Evolutionary conservation across 2,888 invertebrate species (phyloP), one percentile per base, ranked within the genome.

Genomic region (Glomeris marginata): DNA sequence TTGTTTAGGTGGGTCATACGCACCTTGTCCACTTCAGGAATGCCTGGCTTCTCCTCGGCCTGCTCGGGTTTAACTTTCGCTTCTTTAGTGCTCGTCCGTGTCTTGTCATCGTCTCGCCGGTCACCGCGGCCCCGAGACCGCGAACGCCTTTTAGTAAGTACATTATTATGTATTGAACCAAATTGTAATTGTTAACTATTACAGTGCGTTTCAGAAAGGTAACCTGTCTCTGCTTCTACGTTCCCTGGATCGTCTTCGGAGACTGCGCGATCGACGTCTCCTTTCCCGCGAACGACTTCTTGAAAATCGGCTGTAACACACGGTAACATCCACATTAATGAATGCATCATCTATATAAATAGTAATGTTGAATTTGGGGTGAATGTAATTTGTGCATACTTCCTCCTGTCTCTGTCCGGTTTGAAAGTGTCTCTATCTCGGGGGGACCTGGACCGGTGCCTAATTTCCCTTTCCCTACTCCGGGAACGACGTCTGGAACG

Each of bases 241-340:
- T 49, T 49, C 54, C 34, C 49, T 49, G 20, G 51, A 49, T 33
- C 56, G 52, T 45, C 54, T 54, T 44, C 57, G 49, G 34, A 50
- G 50, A 53, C 52, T 54, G n/a, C 55, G 48, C 28, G 53, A 47
- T 28, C 52, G 40, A n/a, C 56, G 54, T 58, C 54, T 60, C 55
- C 57, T 60, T 59, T 56, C 43, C 56, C 64, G 51, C 53, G 58
- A 55, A 33, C 57, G 54, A 49, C 56, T 55, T 21, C 55, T 54
- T 38, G 56, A 57, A 51, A 28, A 28, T 3, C 28, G 28, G 28
- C 28, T 28, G 28, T 8, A 28, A 28, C 28, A 28, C 4, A 28
- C 4, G 28, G 8, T 5, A 3, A 28, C 28, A 5, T 28, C 28
- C 3, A 28, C n/a, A n/a, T n/a, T n/a, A n/a, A n/a, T n/a, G n/a